A percentile compares a stretch with the other conserved stretches of the same genome.
phyloP scores from a whole-genome alignment of 2,888 invertebrate genomes.

The Calameuta filiformis region DNA sequence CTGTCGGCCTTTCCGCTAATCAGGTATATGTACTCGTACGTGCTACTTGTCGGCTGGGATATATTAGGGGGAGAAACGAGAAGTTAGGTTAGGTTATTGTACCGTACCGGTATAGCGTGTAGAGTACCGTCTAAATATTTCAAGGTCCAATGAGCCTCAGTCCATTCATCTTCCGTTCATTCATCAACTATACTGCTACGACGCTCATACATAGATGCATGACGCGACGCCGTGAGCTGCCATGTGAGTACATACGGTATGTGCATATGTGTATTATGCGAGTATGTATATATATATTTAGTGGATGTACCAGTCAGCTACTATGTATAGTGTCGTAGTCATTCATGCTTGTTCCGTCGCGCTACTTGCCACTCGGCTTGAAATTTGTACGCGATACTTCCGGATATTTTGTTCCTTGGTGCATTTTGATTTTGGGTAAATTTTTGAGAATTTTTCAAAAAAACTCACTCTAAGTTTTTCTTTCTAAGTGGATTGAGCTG shows the following conservation, averaged over 20 bases:
- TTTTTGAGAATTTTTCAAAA: background rate
- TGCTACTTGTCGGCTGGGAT: background rate
- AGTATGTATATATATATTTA: background rate
- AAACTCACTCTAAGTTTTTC: background rate
- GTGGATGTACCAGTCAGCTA: background rate
- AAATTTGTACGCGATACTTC: background rate
- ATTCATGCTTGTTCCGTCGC: background rate
- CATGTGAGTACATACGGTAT: background rate
- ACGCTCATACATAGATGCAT: conserved; percentile 24
- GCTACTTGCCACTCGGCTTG: background rate
- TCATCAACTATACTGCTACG: conserved; percentile 21
- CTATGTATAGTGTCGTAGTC: background rate
- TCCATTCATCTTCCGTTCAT: conserved; percentile 22
- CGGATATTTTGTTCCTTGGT: background rate
- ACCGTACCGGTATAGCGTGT: background rate
- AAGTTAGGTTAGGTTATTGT: background rate
- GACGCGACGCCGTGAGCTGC: conserved; percentile 17
- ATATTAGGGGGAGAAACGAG: background rate
- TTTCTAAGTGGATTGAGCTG: background rate
- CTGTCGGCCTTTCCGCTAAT: background rate
- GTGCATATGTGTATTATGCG: background rate
- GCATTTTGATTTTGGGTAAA: background rate
- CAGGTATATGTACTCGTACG: background rate
- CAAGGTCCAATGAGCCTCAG: conserved; percentile 4
- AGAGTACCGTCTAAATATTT: conserved; percentile 4